Base-by-base conservation (phyloP, 2,888 invertebrate genomes). In the Archaeoteleia sp. region DNA sequence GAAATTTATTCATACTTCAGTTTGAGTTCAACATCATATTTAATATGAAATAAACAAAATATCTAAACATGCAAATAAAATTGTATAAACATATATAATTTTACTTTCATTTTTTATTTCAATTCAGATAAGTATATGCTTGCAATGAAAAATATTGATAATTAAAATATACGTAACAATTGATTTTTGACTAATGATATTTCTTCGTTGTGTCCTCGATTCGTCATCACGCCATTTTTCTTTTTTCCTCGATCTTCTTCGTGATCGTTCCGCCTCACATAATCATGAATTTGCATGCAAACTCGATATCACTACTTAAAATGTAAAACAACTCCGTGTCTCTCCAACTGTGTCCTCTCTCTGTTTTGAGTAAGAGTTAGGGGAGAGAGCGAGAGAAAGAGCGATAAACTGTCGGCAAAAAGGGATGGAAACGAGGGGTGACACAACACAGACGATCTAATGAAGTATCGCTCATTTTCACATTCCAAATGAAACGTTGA, bases 241-340 rank as follows among this genome's bases (percentile, higher is more conserved):
- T 45, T 51, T 51, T 46, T 63, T 37, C 51, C 61, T 35, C 60
- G 12, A 49, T 69, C 60, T 48, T 35, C 55, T 49, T 55, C 53
- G 43, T 61, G 65, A 65, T 71, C 51, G 68, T 73, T 70, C 65
- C 70, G 51, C 66, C 68, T 66, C 73, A 80, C 83, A 85, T 88
- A 88, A 87, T 87, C 86, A 86, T 85, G 86, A 85, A 88, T 88
- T 88, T 87, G 86, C 86, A 88, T 88, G 87, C 87, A 87, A 88
- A 88, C 86, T 86, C 85, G 85, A 85, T 84, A 86, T 85, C 82
- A 84, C 82, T 83, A 80, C 83, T 84, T 86, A 86, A 86, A 86
- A 87, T 86, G 86, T 83, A 82, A 85, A 85, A 82, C 82, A 83
- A 83, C 82, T 78, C 73, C 70, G 75, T 65, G 74, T 74, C 78